A percentile compares a stretch with the other conserved stretches of the same genome.
Conservation (phyloP, 2,797 vertebrate genomes). For the Nyctibius grandis region DNA sequence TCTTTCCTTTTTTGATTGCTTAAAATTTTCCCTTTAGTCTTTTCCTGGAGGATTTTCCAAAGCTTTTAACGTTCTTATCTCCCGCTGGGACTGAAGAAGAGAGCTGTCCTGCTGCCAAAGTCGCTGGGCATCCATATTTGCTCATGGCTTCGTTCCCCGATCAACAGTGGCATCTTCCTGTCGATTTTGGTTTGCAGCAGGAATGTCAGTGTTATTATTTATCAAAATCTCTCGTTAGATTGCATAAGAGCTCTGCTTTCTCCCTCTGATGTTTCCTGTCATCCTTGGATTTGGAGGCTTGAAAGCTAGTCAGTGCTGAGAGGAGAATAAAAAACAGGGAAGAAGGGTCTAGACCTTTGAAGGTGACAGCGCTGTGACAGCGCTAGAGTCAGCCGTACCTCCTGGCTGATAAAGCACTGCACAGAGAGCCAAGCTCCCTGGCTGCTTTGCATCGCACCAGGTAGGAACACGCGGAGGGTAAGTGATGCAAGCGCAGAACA, state of each 20-base stretch:
- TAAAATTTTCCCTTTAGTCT: background rate
- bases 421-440: background rate
- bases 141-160: background rate
- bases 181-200: background rate
- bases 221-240: background rate
- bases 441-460: background rate
- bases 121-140: accelerated
- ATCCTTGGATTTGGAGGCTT: background rate
- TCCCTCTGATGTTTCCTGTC: background rate
- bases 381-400: accelerated
- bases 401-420: background rate
- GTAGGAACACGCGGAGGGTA: background rate
- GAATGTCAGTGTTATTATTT: background rate
- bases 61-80: background rate
- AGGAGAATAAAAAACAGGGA: background rate
- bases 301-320: background rate
- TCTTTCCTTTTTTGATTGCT: background rate
- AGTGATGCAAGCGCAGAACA: background rate
- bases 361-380: background rate
- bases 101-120: background rate
- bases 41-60: background rate
- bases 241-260: background rate
- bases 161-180: background rate
- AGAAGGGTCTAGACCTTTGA: background rate
- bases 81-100: background rate